Percentiles rank a stretch among this genome's conserved stretches.
Evolutionary conservation across 2,113 vertebrate genomes (phyloP).

Genomic region (Polyodon spathula): DNA sequence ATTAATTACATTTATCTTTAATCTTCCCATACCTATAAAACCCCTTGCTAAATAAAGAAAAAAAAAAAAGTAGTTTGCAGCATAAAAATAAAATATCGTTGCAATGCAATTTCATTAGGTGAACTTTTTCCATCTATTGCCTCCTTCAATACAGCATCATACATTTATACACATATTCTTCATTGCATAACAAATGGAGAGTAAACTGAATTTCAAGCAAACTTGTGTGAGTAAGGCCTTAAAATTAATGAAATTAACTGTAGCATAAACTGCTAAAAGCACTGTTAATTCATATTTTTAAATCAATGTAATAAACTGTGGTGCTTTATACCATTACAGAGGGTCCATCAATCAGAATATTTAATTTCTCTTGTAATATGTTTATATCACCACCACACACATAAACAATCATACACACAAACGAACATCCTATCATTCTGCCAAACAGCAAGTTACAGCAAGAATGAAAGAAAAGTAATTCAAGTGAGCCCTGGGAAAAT

Average conservation of each 20-base stretch:
- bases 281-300: too few relatives aligned
- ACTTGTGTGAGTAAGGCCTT: neutral
- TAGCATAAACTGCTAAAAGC: neutral
- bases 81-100: conserved; percentile 3
- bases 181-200: conserved; percentile 2
- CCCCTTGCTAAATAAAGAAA: neutral
- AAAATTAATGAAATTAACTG: neutral
- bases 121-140: neutral
- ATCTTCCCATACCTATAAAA: conserved; percentile 3
- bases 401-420: too few relatives aligned
- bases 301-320: too few relatives aligned
- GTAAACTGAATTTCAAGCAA: conserved; percentile 11
- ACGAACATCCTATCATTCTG: too few relatives aligned
- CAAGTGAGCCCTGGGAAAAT: too few relatives aligned
- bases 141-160: conserved; percentile 4
- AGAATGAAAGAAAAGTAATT: too few relatives aligned
- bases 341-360: too few relatives aligned
- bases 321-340: too few relatives aligned
- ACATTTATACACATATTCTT: neutral
- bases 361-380: too few relatives aligned
- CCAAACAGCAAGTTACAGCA: too few relatives aligned
- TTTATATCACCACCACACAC: too few relatives aligned
- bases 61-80: neutral
- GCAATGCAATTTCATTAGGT: conserved; percentile 3
- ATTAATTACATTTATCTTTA: conserved; percentile 12